Base-by-base conservation (phyloP, 2,888 invertebrate species). In the Pimpla rufipes region DNA sequence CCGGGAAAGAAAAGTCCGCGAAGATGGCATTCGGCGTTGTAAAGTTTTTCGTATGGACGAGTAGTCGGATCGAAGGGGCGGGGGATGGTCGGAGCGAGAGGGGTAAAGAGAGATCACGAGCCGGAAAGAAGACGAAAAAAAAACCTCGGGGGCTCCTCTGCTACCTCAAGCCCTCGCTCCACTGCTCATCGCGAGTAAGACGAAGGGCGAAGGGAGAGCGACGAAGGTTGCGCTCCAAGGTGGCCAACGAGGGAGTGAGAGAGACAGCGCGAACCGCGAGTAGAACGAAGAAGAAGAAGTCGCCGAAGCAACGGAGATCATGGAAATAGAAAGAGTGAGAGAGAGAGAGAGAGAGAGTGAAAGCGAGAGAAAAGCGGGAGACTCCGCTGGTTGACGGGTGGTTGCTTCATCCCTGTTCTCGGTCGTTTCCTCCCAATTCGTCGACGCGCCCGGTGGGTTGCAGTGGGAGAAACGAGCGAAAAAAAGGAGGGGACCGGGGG, bases 381-480 rank as follows among this genome's bases (percentile, higher is more conserved):
- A 81, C 11, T 29, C 81, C 83, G 73, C 23, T 55, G 87, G 88
- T 90, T 88, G 89, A 89, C 87, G 90, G 88, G 85, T 89, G 89
- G 91, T 88, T 89, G 88, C 87, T 83, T 89, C 89, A 87, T 87
- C 85, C 88, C 87, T 87, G 89, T 90, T 90, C 88, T 88, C 88
- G 88, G 88, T 89, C 90, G 89, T 91, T 91, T 91, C 89, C 90
- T 90, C 89, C 89, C 89, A 88, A 91, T 91, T 89, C 90, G 87
- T 86, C 82, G 87, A 57, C 50, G 59, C 76, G 83, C 80, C 80
- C 50, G 71, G 77, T 75, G 68, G 77, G 64, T 62, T 47, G 66
- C 37, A 50, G 66, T 45, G 59, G 68, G 68, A 76, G 80, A 67
- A 80, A 76, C 71, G 84, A 42, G 70, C 64, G 78, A 82, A 80